These are phyloP conservation scores for Phoeniculus purpureus DNA, from an alignment of 2,797 vertebrate genomes.

Conservation along the genomic window DNA sequence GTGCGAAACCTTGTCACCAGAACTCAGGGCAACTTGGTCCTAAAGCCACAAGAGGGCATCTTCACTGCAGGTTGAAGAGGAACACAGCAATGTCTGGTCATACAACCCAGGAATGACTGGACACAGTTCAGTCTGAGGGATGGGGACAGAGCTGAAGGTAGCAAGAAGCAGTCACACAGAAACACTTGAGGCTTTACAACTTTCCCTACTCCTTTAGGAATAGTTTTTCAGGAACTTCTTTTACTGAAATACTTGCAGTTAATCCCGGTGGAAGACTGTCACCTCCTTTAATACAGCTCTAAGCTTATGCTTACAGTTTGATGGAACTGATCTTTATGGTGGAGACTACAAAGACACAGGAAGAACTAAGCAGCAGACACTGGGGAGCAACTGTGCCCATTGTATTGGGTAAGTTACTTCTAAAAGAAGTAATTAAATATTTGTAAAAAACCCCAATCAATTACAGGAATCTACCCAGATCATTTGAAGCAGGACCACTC, in stretches of 20 bases:
- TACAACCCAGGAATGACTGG: neutral
- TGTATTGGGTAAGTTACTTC: neutral
- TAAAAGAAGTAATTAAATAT: neutral
- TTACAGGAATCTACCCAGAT: neutral
- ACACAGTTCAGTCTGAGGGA: neutral
- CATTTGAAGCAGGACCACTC: neutral
- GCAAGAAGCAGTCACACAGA: neutral
- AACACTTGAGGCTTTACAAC: neutral
- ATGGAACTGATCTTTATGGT: neutral
- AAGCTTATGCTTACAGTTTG: neutral
- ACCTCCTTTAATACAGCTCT: neutral
- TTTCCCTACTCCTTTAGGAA: neutral
- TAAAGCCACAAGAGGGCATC: slow-evolving; percentile 25
- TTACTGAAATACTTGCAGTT: neutral
- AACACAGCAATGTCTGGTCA: accelerated
- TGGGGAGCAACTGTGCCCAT: neutral
- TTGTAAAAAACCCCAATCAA: neutral
- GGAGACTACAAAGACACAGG: neutral
- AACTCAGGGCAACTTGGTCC: neutral
- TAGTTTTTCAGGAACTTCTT: neutral
- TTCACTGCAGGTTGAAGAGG: neutral
- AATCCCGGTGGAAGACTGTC: neutral
- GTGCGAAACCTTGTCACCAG: neutral
- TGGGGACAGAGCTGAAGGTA: neutral
- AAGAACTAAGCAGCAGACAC: neutral